Conservation (phyloP, 2,888 invertebrate genomes). For the Drosophila limbata region DNA sequence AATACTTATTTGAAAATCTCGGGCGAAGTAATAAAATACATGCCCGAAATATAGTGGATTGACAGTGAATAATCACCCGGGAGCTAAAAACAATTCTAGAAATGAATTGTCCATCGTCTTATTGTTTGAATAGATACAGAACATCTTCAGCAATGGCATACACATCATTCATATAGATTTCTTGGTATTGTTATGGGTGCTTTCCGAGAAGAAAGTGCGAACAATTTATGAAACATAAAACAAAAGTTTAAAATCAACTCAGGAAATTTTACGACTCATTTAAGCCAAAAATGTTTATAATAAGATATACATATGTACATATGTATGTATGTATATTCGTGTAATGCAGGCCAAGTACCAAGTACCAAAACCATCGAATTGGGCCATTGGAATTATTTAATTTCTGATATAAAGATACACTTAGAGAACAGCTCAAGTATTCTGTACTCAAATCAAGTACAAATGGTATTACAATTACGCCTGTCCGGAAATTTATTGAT, state of each 20-base stretch:
- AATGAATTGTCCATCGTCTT: conserved; percentile 8
- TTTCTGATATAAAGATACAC: neutral
- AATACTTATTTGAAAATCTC: neutral
- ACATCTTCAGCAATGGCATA: conserved; percentile 1
- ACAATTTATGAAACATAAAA: conserved; percentile 63
- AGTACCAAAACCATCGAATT: conserved; percentile 27
- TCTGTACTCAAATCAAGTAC: neutral
- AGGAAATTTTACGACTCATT: conserved; percentile 58
- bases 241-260: conserved; percentile 34
- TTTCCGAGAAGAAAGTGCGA: conserved; percentile 70
- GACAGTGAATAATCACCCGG: conserved; percentile 8
- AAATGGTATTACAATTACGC: too few species aligned
- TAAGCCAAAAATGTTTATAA: conserved; percentile 67
- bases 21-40: neutral
- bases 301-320: conserved; percentile 27
- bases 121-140: neutral
- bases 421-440: too few species aligned
- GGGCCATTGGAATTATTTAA: conserved; percentile 30
- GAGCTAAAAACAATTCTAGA: neutral
- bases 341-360: conserved; percentile 7
- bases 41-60: conserved; percentile 1
- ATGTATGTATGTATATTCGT: neutral
- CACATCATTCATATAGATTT: conserved; percentile 30
- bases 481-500: too few species aligned
- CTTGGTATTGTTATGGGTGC: conserved; percentile 35